These are phyloP conservation scores for Sminthopsis crassicaudata DNA, from an alignment of 2,113 vertebrate species.

Conservation along the genomic window DNA sequence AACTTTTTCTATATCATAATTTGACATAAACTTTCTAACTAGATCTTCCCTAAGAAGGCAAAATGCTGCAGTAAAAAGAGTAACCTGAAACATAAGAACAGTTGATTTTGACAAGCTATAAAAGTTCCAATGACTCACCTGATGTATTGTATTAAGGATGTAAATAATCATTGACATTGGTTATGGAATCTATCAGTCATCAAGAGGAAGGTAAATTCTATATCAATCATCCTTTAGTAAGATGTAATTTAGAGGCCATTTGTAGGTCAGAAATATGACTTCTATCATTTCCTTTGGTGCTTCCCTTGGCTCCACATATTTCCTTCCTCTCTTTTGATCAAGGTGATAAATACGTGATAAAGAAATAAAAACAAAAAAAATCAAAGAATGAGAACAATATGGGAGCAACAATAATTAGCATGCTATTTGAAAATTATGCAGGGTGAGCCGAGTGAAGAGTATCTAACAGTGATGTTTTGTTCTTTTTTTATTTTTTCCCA, in stretches of 20 bases:
- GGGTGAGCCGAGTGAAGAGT: background rate
- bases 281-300: background rate
- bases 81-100: background rate
- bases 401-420: background rate
- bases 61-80: background rate
- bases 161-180: background rate
- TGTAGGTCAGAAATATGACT: background rate
- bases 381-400: background rate
- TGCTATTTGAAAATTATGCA: background rate
- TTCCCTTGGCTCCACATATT: background rate
- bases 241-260: background rate
- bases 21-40: background rate
- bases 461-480: background rate
- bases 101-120: background rate
- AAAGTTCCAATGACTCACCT: background rate
- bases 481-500: background rate
- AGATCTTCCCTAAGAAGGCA: background rate
- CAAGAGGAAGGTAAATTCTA: conserved; percentile 10
- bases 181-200: background rate
- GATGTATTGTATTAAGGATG: background rate
- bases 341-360: background rate
- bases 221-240: background rate
- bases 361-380: background rate
- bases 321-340: background rate
- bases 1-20: background rate